Evolutionary conservation across 2,797 vertebrate species (phyloP).

Genomic region (Poeciliopsis presidionis): DNA sequence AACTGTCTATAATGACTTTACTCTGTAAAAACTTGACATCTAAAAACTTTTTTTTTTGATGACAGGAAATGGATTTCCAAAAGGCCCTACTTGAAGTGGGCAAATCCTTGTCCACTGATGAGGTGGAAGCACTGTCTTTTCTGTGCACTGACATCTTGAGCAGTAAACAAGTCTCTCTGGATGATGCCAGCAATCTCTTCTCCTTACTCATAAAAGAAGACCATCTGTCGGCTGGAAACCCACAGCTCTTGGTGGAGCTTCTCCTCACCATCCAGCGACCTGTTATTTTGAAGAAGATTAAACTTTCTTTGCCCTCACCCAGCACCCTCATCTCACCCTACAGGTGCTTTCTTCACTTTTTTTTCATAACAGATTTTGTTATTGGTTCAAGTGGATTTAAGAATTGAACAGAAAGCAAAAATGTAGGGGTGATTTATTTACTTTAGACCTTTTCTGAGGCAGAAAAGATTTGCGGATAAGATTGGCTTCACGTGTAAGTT

Average conservation of each 20-base stretch:
- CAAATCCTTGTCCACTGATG: slow-evolving; percentile 34
- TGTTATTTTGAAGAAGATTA: slow-evolving; percentile 37
- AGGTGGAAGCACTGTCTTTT: slow-evolving; percentile 68
- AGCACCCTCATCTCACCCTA: slow-evolving; percentile 56
- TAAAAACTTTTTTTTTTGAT: slow-evolving; percentile 1
- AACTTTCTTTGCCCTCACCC: neutral
- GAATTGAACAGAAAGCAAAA: neutral
- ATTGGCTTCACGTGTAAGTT: too few species aligned
- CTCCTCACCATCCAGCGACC: slow-evolving; percentile 51
- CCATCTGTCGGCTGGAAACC: slow-evolving; percentile 50
- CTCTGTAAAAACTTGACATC: neutral
- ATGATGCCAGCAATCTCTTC: slow-evolving; percentile 62
- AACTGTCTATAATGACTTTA: neutral
- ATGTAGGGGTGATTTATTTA: neutral
- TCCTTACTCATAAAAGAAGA: slow-evolving; percentile 42
- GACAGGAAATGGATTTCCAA: slow-evolving; percentile 70
- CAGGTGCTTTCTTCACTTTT: slow-evolving; percentile 58
- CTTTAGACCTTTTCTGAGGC: too few species aligned
- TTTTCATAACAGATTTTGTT: neutral
- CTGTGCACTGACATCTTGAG: slow-evolving; percentile 75
- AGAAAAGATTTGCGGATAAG: too few species aligned
- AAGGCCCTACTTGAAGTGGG: slow-evolving; percentile 47
- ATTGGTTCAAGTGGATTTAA: neutral
- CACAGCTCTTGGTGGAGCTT: slow-evolving; percentile 71
- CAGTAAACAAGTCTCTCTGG: slow-evolving; percentile 37